These are phyloP conservation scores for Aurelia sp. DNA, from an alignment of 30 jellyfish, hydroid and myxozoan species.

Conservation along the genomic window DNA sequence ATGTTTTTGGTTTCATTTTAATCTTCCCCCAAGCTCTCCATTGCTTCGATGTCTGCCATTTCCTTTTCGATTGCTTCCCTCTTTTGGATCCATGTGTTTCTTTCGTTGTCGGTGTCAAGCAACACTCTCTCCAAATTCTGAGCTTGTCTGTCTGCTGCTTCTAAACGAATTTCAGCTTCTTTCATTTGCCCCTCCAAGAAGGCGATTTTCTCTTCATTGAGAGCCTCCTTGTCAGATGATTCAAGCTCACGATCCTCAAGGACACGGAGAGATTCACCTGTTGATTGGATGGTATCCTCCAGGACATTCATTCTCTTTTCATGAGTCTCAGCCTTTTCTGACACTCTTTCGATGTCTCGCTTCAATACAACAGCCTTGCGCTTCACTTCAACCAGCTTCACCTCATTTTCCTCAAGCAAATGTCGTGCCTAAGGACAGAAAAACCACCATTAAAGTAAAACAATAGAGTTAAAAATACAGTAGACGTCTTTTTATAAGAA, in stretches of 20 bases:
- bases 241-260: constrained; percentile 89
- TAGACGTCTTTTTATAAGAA: too few species aligned
- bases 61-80: constrained; percentile 75
- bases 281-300: constrained; percentile 81
- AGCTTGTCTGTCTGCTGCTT: constrained; percentile 89
- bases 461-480: too few species aligned
- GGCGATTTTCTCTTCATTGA: constrained; percentile 81
- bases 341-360: constrained; percentile 75
- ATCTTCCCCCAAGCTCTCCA: constrained; percentile 59
- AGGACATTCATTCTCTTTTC: constrained; percentile 77
- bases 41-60: constrained; percentile 63
- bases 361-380: constrained; percentile 82
- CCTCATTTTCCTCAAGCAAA: constrained; percentile 76
- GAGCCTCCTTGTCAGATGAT: constrained; percentile 74
- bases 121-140: constrained; percentile 78
- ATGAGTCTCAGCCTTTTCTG: constrained; percentile 59
- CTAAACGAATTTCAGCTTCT: constrained; percentile 87
- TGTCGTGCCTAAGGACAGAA: constrained; percentile 46
- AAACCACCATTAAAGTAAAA: not conserved
- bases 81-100: constrained; percentile 71
- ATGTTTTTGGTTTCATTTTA: not conserved
- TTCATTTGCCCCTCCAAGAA: constrained; percentile 83
- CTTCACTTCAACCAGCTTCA: constrained; percentile 73
- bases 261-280: constrained; percentile 71
- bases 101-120: constrained; percentile 72